These are phyloP conservation scores for Bombus waltoni DNA, from an alignment of 1,140 invertebrate species.

Conservation along the genomic window DNA sequence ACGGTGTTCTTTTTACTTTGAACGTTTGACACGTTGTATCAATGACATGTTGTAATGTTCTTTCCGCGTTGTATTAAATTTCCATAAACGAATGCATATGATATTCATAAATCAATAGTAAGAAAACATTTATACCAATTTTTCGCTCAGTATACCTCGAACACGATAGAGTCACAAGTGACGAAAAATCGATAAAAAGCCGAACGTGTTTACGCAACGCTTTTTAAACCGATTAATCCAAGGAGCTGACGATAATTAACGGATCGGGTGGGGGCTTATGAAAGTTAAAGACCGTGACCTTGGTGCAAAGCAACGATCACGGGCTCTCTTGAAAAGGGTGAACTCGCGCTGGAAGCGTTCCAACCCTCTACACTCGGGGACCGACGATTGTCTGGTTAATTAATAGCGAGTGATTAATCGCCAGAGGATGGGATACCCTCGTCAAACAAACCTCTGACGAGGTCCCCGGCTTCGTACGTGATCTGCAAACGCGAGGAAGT, in stretches of 20 bases:
- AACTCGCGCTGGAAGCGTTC: not conserved
- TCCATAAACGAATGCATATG: no score
- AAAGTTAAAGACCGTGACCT: constrained; percentile 76
- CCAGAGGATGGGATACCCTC: constrained; percentile 69
- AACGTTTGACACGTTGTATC: no score
- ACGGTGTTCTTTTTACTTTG: no score
- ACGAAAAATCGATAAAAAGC: not conserved
- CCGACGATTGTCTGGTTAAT: constrained; percentile 74
- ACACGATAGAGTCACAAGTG: not conserved
- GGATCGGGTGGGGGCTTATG: constrained; percentile 58
- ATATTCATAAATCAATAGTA: no score
- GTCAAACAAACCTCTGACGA: constrained; percentile 75
- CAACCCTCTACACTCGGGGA: not conserved
- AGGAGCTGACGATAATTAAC: constrained; percentile 70
- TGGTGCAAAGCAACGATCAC: constrained; percentile 6
- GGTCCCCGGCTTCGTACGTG: constrained; percentile 65
- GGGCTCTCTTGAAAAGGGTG: not conserved
- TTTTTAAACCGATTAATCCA: constrained; percentile 65
- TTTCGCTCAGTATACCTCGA: not conserved
- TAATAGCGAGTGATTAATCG: constrained; percentile 79
- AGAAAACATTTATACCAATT: not conserved
- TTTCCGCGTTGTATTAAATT: no score
- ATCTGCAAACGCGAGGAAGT: constrained; percentile 66
- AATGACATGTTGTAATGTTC: no score
- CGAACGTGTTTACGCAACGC: not conserved